phyloP scores from a whole-genome alignment of 2,113 vertebrate species.

The Syngnathus scovelli region DNA sequence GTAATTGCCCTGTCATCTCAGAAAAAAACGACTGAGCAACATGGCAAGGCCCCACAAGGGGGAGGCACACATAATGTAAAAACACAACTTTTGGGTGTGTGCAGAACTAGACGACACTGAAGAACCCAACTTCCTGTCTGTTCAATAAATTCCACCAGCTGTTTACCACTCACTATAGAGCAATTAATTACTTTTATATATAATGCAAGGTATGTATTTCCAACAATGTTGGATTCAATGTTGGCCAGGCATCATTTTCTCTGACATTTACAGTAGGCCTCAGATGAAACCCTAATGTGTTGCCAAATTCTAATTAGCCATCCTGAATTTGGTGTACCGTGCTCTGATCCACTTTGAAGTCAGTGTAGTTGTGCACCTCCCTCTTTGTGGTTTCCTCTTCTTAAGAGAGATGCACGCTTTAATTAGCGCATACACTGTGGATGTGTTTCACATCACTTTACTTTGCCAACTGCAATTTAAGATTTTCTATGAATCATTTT shows the following conservation, averaged over 20 bases:
- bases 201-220: not conserved
- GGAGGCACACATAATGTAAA: not conserved
- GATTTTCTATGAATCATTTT: constrained; percentile 31
- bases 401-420: constrained; percentile 23
- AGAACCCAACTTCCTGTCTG: not conserved
- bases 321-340: constrained; percentile 19
- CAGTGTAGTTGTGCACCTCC: constrained; percentile 11
- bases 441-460: constrained; percentile 36
- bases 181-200: not conserved
- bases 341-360: constrained; percentile 37
- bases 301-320: constrained; percentile 29
- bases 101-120: not conserved
- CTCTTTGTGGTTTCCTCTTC: constrained; percentile 21
- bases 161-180: not conserved
- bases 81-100: too few species aligned
- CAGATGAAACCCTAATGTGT: constrained; percentile 24
- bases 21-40: too few species aligned
- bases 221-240: not conserved
- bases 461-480: constrained; percentile 47
- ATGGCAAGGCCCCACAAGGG: not conserved
- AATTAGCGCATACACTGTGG: constrained; percentile 31
- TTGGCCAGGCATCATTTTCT: constrained; percentile 23
- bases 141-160: not conserved
- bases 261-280: constrained; percentile 18
- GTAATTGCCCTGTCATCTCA: too few species aligned